Base-by-base conservation (phyloP, 2,113 vertebrate genomes). In the Hiodon alosoides region DNA sequence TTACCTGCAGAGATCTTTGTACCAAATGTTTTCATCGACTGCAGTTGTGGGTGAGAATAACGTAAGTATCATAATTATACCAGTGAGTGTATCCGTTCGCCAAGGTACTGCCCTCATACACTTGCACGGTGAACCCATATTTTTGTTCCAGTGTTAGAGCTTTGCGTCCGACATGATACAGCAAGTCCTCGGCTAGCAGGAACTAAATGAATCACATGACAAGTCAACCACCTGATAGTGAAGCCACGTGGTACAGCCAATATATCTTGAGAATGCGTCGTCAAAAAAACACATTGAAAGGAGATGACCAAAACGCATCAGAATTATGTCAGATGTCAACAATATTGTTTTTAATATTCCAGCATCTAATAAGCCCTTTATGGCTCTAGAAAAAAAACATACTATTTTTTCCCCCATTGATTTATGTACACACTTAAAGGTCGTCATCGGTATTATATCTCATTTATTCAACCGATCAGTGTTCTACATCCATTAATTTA, bases 1-100 rank as follows among this genome's bases (percentile, higher is more conserved):
- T 76, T 78, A 86, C 84, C 83, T 84, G 82, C 84, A 86, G 67
- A 86, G 76, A 69, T 84, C 83, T 66, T 81, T 57, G 61, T 76
- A 80, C 84, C 83, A 86, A 7, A 48, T 53, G 57, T 71, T 74
- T 72, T 54, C 74, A 61, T 14, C 59, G 51, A 74, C 66, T 4
- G 46, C 70, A 54, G 57, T 64, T 2, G 73, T n/a, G 16, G 7
- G 54, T n/a, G 31, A 69, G 10, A 70, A 59, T 31, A 58, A 69
- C 14, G 65, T 8, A 16, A 73, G 66, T 7, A 76, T 2, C 51
- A 57, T 68, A 53, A 67, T 14, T 54, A 59, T 50, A 31, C 65
- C 46, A 59, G 46, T 0, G 52, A 69, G 47, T n/a, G 52, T 8
- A 47, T 11, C 51, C 7, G 67, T 13, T 16, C 47, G 71, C 68